Conservation (phyloP, 1,140 invertebrate species). For the Chrysopa pallens region DNA sequence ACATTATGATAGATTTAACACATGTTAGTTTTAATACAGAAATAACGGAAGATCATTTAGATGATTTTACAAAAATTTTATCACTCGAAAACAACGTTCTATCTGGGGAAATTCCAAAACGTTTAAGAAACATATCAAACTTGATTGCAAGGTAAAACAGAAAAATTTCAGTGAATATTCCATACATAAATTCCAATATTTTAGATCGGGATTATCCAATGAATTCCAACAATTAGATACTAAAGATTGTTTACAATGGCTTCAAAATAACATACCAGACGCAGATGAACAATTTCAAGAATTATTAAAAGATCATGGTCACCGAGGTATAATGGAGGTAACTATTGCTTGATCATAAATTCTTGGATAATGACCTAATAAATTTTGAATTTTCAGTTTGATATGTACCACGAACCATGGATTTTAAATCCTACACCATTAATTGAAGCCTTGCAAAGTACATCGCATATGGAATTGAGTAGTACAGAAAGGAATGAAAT, state of each 20-base stretch:
- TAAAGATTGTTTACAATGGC: slow-evolving; percentile 35
- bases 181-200: too few species aligned
- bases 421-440: slow-evolving; percentile 36
- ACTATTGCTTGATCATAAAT: too few species aligned
- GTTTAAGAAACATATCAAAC: slow-evolving; percentile 30
- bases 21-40: slow-evolving; percentile 25
- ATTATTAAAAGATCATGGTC: slow-evolving; percentile 55
- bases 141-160: too few species aligned
- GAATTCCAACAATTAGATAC: slow-evolving; percentile 33
- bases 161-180: too few species aligned
- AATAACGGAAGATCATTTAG: slow-evolving; percentile 34
- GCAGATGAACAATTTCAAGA: slow-evolving; percentile 27
- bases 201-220: slow-evolving; percentile 21
- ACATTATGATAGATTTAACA: too few species aligned
- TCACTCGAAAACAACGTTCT: slow-evolving; percentile 42
- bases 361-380: too few species aligned
- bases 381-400: slow-evolving; percentile 31
- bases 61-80: slow-evolving; percentile 41
- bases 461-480: slow-evolving; percentile 13
- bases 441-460: slow-evolving; percentile 39
- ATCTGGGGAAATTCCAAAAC: slow-evolving; percentile 43
- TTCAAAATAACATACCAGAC: slow-evolving; percentile 30
- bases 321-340: slow-evolving; percentile 56
- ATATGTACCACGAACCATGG: slow-evolving; percentile 48
- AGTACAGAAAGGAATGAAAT: slow-evolving; percentile 11